Conservation (phyloP, 2,888 invertebrate genomes). For the Nemotelus pantherinus region DNA sequence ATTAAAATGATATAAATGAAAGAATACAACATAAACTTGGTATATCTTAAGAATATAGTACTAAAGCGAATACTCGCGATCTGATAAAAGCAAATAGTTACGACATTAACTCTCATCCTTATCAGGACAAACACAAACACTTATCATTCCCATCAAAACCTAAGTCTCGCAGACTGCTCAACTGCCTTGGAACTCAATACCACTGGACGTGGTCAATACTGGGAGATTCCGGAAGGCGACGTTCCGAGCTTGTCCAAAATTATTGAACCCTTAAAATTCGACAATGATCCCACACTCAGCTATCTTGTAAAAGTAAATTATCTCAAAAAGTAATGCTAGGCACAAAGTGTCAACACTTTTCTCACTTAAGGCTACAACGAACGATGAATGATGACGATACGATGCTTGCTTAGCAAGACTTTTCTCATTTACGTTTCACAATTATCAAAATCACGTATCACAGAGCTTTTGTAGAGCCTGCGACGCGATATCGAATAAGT, state of each 20-base stretch:
- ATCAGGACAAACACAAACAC: constrained; percentile 23
- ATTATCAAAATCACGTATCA: constrained; percentile 14
- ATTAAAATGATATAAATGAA: constrained; percentile 12
- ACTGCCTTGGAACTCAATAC: constrained; percentile 1
- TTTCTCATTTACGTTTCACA: constrained; percentile 24
- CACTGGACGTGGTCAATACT: background rate
- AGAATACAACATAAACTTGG: background rate
- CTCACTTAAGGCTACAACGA: constrained; percentile 14
- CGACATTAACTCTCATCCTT: background rate
- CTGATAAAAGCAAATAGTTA: constrained; percentile 11
- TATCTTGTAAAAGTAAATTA: constrained; percentile 32
- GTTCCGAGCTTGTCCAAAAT: constrained; percentile 24
- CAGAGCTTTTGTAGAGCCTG: constrained; percentile 21
- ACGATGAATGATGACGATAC: constrained; percentile 18
- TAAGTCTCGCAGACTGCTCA: background rate
- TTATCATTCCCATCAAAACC: constrained; percentile 10
- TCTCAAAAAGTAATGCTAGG: constrained; percentile 32
- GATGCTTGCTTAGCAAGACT: constrained; percentile 21
- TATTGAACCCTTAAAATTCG: constrained; percentile 6
- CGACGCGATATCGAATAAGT: background rate
- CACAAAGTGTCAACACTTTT: constrained; percentile 36
- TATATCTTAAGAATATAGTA: constrained; percentile 2
- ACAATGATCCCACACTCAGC: constrained; percentile 11
- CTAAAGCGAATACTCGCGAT: constrained; percentile 13
- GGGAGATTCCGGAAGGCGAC: constrained; percentile 1